A percentile compares a stretch with the other conserved stretches of the same genome.
phyloP scores from a whole-genome alignment of 1,140 invertebrate species.

The Drosophila varians region DNA sequence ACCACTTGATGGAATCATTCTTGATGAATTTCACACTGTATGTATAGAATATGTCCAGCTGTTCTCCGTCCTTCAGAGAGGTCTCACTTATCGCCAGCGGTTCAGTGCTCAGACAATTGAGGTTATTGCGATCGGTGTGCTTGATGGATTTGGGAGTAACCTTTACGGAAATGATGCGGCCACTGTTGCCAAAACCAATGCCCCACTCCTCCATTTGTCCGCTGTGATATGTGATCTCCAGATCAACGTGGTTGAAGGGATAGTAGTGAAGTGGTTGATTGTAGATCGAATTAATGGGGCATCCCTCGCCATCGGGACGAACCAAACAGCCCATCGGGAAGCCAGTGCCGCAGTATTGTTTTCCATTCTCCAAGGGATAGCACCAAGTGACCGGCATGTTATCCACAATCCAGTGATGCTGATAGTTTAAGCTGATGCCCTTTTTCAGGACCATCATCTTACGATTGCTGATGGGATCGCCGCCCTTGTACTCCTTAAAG shows the following conservation, averaged over 20 bases:
- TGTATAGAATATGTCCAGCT: slow-evolving; percentile 91
- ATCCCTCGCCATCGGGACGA: slow-evolving; percentile 79
- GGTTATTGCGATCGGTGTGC: slow-evolving; percentile 84
- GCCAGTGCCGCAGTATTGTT: slow-evolving; percentile 95
- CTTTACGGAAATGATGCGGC: slow-evolving; percentile 93
- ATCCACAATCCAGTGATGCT: slow-evolving; percentile 99
- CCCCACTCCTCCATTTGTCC: slow-evolving; percentile 94
- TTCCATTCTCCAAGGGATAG: slow-evolving; percentile 90
- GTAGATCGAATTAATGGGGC: slow-evolving; percentile 84
- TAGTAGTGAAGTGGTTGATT: slow-evolving; percentile 91
- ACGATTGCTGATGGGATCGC: slow-evolving; percentile 87
- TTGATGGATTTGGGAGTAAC: slow-evolving; percentile 91
- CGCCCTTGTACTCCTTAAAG: slow-evolving; percentile 88
- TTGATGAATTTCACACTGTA: slow-evolving; percentile 93
- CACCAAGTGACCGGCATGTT: slow-evolving; percentile 99
- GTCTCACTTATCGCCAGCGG: slow-evolving; percentile 89
- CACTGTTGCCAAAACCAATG: slow-evolving; percentile 90
- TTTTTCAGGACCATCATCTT: slow-evolving; percentile 93
- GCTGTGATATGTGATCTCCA: slow-evolving; percentile 96
- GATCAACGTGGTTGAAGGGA: slow-evolving; percentile 98
- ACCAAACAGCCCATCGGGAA: slow-evolving; percentile 99
- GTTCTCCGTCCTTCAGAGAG: slow-evolving; percentile 84
- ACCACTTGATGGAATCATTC: slow-evolving; percentile 97
- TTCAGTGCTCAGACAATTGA: slow-evolving; percentile 85
- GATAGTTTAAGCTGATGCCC: slow-evolving; percentile 98